Base-by-base conservation (phyloP, 2,113 vertebrate genomes). In the Prolemur simus region DNA sequence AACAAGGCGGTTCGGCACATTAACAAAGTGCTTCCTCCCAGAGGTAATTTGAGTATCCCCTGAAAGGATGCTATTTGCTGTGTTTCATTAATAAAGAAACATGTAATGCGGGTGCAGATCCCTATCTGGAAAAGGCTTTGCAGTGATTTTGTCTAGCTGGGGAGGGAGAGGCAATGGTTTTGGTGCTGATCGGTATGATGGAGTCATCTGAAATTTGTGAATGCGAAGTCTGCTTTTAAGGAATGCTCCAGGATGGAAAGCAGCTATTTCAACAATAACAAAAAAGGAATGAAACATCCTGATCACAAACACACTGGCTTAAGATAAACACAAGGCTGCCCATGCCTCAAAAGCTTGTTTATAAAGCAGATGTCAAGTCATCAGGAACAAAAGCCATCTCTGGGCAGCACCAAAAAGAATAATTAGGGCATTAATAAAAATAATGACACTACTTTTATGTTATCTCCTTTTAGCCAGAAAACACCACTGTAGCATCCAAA, bases 1-100 rank as follows among this genome's bases (percentile, higher is more conserved):
- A 93, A 94, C 47, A 93, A 84, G 60, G 69, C 60, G 14, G 84
- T 11, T 71, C 49, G 86, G 81, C 1, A 82, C 69, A 45, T 86
- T 95, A 96, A 77, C 74, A 56, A 90, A 97, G 85, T 21, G 78
- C 37, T 87, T 96, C 89, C 78, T 96, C 91, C 87, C 42, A 12
- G 81, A 85, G 60, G 82, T 47, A 95, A 68, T 52, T 1, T 37
- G 45, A 90, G 39, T 9, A 74, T 66, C 86, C 2, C n/a, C 63
- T 42, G 21, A 45, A 54, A 89, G 84, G 74, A 69, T n/a, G 45
- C 0, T 1, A 69, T 92, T 52, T 56, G 77, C 14, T 29, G 37
- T 8, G 45, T 80, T 87, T 42, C 84, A 84, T 87, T 94, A 15
- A 49, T 82, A 93, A 66, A 42, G 58, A 37, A n/a, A 81, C 64